Evolutionary conservation across 2,797 vertebrate species (phyloP), one percentile per base, ranked within the genome.

Genomic region (Anabas testudineus): DNA sequence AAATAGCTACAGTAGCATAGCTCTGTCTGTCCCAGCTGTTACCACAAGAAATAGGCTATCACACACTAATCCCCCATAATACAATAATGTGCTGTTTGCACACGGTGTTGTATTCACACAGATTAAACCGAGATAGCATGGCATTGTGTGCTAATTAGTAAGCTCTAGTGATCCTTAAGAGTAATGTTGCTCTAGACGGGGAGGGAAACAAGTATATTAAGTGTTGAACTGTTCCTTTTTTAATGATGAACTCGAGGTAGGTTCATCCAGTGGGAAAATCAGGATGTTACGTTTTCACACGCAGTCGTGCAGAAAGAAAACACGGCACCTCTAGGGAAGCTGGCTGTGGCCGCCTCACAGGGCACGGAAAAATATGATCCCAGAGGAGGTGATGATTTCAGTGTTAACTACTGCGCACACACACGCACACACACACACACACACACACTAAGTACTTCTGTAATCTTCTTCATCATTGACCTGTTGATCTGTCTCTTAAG

Each of bases 391-490:
- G 63, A 74, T 69, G 53, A 72, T 62, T 58, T 81, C 67, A 55
- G 37, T 66, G 73, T 71, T 28, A 79, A 76, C 39, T 28, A 49
- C 74, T 21, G 22, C 60, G 47, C 37, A 43, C 49, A 60, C 47
- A 32, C 49, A 47, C 37, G 43, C 49, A 60, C 47, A 32, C 49
- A 47, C 37, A 43, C 49, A 60, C 47, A 32, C 49, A n/a, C n/a
- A 47, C 37, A 43, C 49, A 60, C 47, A 32, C 49, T 63, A 64
- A 76, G 58, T 64, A 46, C 76, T 22, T 18, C 61, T 73, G 63
- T 86, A 75, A 85, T 84, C 74, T 18, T 1, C 10, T 32, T 32
- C 68, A 78, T 63, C 67, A 71, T 62, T 76, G 81, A 84, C 74
- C 78, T 59, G 71, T 42, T 58, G 48, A 65, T 52, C 49, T 65